Evolutionary conservation across 2,797 vertebrate genomes (phyloP).

Genomic region (Sciurus carolinensis): DNA sequence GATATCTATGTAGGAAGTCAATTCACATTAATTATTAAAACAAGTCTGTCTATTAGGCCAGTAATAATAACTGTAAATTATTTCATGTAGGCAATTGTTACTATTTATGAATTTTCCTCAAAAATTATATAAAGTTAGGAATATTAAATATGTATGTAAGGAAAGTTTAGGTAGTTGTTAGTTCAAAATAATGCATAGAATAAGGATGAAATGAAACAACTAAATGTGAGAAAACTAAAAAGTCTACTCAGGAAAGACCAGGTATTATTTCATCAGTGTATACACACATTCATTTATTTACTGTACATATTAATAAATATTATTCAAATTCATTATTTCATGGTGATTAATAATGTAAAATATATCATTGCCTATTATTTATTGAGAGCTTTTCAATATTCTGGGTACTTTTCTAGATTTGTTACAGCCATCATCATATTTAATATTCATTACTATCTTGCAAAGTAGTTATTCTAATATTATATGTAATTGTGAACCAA

Average conservation of each 20-base stretch:
- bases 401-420: not conserved
- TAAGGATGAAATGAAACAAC: not conserved
- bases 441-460: not conserved
- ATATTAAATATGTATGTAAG: not conserved
- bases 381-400: not conserved
- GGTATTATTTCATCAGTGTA: not conserved
- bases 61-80: not conserved
- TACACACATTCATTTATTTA: not conserved
- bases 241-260: not conserved
- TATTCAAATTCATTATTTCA: not conserved
- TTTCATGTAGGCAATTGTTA: not conserved
- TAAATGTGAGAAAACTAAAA: not conserved
- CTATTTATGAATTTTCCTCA: not conserved
- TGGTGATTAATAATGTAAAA: not conserved
- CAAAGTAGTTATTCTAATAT: not conserved
- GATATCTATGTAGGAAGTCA: not conserved
- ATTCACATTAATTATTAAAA: not conserved
- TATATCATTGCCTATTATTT: not conserved
- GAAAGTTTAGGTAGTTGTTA: not conserved
- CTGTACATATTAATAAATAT: not conserved
- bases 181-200: not conserved
- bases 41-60: not conserved
- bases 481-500: not conserved
- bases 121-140: not conserved
- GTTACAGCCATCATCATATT: not conserved